Base-by-base conservation (phyloP, 2,797 vertebrate species). In the Phylloscopus collybita region DNA sequence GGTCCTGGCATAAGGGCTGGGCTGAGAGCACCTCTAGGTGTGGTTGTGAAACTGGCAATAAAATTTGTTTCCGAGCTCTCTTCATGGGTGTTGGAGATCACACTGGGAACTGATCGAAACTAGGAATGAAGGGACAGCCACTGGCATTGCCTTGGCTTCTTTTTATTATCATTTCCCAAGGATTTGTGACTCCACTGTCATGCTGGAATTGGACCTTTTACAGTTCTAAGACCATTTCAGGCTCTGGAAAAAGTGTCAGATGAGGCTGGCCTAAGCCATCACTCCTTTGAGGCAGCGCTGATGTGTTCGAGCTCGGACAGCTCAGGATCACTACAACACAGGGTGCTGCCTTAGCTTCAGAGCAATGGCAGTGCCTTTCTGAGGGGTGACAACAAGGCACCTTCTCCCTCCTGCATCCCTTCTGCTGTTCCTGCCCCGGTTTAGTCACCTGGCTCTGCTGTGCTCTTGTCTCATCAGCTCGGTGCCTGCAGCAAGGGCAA, bases 31-130 rank as follows among this genome's bases (percentile, higher is more conserved):
- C 29, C 66, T 20, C 6, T 81, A 86, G 95, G 88, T 82, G 92
- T 94, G 93, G 83, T 56, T 90, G 83, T 86, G 93, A 94, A 90
- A 95, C 93, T 38, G 38, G 90, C 80, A 88, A 26, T 87, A 80
- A 92, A 90, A 45, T 65, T 32, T 50, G 57, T 44, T 84, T 64
- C 80, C 13, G 36, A 13, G 47, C 73, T 81, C 65, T 78, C 30
- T 72, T 56, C 12, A 1, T 40, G 44, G 45, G 67, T 62, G 17
- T 36, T 61, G 18, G 80, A 59, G 66, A 86, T 90, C 70, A 27
- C 50, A 40, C 13, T 19, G 16, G 32, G 38, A 64, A 11, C 59
- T 60, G 79, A 85, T 71, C 4, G 2, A 78, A 92, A 53, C 7
- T 44, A 60, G 70, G 20, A 53, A 44, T 67, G 62, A 38, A 56